A percentile compares a stretch with the other conserved stretches of the same genome.
Evolutionary conservation across 1,140 invertebrate genomes (phyloP).

Genomic region (Trichonephila clavata): DNA sequence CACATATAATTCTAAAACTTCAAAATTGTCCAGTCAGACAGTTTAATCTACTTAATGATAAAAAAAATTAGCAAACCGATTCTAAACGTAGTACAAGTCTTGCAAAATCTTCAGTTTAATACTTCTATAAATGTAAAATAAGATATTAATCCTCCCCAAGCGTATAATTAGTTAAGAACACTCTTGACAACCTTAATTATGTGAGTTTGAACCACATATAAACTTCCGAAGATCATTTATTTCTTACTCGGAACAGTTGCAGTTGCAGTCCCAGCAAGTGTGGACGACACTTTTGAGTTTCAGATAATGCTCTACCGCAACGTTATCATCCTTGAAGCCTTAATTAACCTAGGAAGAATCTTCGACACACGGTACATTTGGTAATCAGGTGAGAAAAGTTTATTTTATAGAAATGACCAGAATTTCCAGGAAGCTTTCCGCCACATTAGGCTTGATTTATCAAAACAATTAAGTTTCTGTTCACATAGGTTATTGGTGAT

Average conservation of each 20-base stretch:
- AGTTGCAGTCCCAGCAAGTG: background rate
- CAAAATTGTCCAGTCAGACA: too few species aligned
- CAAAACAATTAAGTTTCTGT: background rate
- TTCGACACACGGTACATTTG: background rate
- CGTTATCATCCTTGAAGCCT: background rate
- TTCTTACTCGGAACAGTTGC: background rate
- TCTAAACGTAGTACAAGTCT: too few species aligned
- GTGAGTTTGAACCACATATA: background rate
- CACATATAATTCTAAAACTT: too few species aligned
- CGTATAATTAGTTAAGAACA: constrained; percentile 21
- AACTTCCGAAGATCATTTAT: background rate
- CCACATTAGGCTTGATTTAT: background rate
- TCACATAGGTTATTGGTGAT: background rate
- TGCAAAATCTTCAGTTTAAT: background rate
- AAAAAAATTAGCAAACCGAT: too few species aligned
- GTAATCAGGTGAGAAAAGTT: background rate
- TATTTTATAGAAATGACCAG: background rate
- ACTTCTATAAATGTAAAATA: background rate
- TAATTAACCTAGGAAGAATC: background rate
- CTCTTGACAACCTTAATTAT: background rate
- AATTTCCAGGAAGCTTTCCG: background rate
- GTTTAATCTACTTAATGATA: too few species aligned
- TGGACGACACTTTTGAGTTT: constrained; percentile 7
- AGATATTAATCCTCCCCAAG: background rate
- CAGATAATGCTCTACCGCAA: background rate